Base-by-base conservation (phyloP, 2,113 vertebrate species). In the Craseonycteris thonglongyai region DNA sequence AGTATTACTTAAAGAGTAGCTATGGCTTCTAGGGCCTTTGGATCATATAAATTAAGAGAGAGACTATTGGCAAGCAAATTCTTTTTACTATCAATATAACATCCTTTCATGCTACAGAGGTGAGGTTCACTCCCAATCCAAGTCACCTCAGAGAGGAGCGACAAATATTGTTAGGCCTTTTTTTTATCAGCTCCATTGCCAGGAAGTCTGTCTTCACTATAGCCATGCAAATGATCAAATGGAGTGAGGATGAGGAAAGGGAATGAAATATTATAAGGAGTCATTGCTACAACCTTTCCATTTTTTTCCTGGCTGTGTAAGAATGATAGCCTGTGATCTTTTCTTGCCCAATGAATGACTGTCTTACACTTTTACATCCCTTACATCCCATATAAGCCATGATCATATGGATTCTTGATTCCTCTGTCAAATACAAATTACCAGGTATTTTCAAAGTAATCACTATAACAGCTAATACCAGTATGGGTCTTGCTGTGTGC, bases 11-110 rank as follows among this genome's bases (percentile, higher is more conserved):
- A 88, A 88, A 86, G 35, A 78, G 24, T 80, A 78, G 30, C 7
- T 93, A 24, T 93, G 79, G 14, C 58, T 91, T 79, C 69, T 91
- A 79, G 11, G 56, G 38, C 1, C 7, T 80, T 87, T 49, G 26
- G 22, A 4, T 68, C 88, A 49, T 84, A 69, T 33, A 95, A 96
- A 86, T 42, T 93, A 88, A 93, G 58, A 75, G 54, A 83, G 12
- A 92, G 26, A 92, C 18, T 24, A 28, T 72, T 72, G 47, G 42
- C 16, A 71, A 88, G 24, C 38, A 93, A 83, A 72, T 56, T 78
- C 4, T 58, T 89, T 79, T 95, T 59, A 58, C 30, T 84, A 26
- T 79, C 30, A 83, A 16, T 49, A 79, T 68, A 83, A 38, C 35
- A 69, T 72, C 72, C 24, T 95, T 95, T 59, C 58, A 79, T 19